These are phyloP conservation scores for Ommatoiulus sabulosus DNA, from an alignment of 2,888 invertebrate genomes.

Conservation along the genomic window DNA sequence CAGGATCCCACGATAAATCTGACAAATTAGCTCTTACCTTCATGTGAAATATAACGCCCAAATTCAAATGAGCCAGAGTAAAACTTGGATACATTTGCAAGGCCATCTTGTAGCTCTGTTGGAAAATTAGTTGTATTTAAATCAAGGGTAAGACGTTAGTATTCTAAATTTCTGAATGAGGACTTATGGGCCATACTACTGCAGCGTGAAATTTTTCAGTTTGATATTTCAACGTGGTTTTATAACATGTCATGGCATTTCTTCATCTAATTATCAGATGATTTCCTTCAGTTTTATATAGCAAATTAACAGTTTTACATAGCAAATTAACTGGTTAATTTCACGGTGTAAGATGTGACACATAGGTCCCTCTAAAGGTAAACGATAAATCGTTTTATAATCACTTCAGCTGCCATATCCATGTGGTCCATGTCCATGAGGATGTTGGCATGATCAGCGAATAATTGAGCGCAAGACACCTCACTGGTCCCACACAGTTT, in stretches of 20 bases:
- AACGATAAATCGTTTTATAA: too few species aligned
- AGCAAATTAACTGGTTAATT: too few species aligned
- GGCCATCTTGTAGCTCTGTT: slow-evolving; percentile 63
- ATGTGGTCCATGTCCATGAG: slow-evolving; percentile 63
- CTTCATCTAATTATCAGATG: too few species aligned
- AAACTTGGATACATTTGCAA: slow-evolving; percentile 62
- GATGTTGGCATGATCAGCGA: slow-evolving; percentile 63
- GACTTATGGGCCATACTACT: neutral
- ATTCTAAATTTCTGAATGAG: neutral
- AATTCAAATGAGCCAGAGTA: slow-evolving; percentile 62
- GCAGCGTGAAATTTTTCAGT: neutral
- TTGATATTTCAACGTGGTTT: too few species aligned
- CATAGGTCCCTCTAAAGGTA: too few species aligned
- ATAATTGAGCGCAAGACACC: slow-evolving; percentile 61
- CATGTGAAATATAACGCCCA: slow-evolving; percentile 63
- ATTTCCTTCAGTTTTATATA: too few species aligned
- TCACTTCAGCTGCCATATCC: slow-evolving; percentile 62
- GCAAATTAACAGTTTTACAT: too few species aligned
- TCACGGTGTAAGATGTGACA: too few species aligned
- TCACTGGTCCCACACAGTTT: slow-evolving; percentile 60
- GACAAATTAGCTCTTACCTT: slow-evolving; percentile 59
- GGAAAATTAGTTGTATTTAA: neutral
- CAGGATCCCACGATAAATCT: too few species aligned
- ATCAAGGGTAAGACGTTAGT: too few species aligned
- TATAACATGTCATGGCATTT: too few species aligned